Conservation (phyloP, 2,113 vertebrate genomes). For the Heterotis niloticus region DNA sequence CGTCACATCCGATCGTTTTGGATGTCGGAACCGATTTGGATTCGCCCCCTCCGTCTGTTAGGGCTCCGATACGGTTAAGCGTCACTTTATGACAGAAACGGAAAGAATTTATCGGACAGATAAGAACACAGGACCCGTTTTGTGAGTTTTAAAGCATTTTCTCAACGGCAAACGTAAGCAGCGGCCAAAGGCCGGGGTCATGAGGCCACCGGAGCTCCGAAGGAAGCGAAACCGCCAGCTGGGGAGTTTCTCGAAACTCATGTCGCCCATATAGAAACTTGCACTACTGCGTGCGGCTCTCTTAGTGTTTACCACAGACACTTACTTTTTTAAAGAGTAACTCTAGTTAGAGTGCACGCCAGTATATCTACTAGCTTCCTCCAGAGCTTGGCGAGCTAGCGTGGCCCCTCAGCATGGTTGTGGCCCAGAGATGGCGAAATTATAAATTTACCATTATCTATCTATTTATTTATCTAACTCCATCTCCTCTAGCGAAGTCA, state of each 20-base stretch:
- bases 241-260: constrained; percentile 41
- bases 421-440: too few relatives aligned
- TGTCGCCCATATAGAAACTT: constrained; percentile 34
- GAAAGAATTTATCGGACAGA: background rate
- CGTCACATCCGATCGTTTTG: background rate
- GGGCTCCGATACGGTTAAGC: background rate
- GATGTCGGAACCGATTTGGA: background rate
- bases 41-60: background rate
- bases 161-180: constrained; percentile 9
- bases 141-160: background rate
- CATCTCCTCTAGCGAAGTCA: too few relatives aligned
- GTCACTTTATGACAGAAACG: background rate
- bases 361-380: too few relatives aligned
- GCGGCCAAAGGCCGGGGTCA: constrained; percentile 41
- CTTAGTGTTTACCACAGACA: constrained; percentile 3
- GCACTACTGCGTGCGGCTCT: background rate
- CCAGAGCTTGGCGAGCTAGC: background rate
- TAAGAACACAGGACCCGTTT: background rate
- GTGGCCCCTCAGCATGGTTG: background rate
- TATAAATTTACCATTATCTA: too few relatives aligned
- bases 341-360: too few relatives aligned
- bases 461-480: too few relatives aligned
- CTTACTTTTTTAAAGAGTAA: background rate
- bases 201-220: constrained; percentile 37
- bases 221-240: constrained; percentile 53